Conservation (phyloP, 2,797 vertebrate genomes). For the Leuciscus waleckii region DNA sequence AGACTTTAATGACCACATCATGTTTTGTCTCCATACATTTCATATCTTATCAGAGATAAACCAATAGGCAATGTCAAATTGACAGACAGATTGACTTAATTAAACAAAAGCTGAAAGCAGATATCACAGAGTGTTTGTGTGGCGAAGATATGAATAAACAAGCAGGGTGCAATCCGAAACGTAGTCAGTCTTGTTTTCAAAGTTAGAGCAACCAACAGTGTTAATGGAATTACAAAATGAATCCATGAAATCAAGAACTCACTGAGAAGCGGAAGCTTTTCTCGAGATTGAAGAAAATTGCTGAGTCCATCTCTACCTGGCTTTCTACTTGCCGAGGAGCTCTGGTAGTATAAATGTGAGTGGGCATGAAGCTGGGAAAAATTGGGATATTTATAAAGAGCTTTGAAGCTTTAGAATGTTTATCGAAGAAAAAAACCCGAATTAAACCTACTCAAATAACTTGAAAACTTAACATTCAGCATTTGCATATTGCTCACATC, state of each 20-base stretch:
- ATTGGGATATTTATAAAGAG: slow-evolving; percentile 12
- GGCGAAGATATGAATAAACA: slow-evolving; percentile 30
- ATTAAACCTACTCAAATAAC: slow-evolving; percentile 14
- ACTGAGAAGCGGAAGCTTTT: slow-evolving; percentile 14
- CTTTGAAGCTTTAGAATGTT: slow-evolving; percentile 3
- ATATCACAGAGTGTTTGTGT: slow-evolving; percentile 54
- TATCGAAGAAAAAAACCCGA: neutral
- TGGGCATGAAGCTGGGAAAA: neutral
- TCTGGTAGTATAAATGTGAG: slow-evolving; percentile 18
- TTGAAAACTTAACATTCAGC: slow-evolving; percentile 13
- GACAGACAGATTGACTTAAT: slow-evolving; percentile 61
- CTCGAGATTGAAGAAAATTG: neutral
- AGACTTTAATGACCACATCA: slow-evolving; percentile 6
- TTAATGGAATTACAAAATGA: slow-evolving; percentile 20
- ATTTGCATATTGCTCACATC: slow-evolving; percentile 23
- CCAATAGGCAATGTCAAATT: neutral
- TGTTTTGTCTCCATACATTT: neutral
- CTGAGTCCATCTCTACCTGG: neutral
- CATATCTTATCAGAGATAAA: neutral
- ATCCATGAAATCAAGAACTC: slow-evolving; percentile 19
- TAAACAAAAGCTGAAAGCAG: slow-evolving; percentile 79
- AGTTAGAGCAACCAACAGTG: neutral
- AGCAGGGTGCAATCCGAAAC: neutral
- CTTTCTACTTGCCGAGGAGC: neutral
- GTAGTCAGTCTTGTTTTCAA: neutral